Base-by-base conservation (phyloP, 2,113 vertebrate species). In the Callionymus lyra region DNA sequence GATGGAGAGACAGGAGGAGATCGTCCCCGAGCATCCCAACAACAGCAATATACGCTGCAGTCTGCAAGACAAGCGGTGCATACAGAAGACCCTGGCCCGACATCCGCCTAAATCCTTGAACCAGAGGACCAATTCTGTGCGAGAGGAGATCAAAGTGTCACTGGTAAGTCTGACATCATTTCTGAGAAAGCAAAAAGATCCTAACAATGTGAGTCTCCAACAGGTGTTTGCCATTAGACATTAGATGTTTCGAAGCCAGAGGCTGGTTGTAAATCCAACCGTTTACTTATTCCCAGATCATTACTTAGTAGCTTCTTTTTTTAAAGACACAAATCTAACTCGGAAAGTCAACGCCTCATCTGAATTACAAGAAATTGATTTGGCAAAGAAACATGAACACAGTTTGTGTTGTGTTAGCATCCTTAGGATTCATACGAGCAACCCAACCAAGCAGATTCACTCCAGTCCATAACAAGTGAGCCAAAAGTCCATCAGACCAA, bases 31-130 rank as follows among this genome's bases (percentile, higher is more conserved):
- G 5, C 86, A 90, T 46, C 89, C 89, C 5, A 92, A 91, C 80
- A 90, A 87, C 85, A 92, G 87, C 81, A 90, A 92, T 72, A 90
- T 79, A 75, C 90, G 90, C 10, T 95, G 92, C 76, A 88, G 87
- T 34, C 82, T 82, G 38, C 89, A 91, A 0, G 92, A 95, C 80
- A 89, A 88, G 52, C 88, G 86, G 50, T 95, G 92, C 68, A 79
- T 92, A 47, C 91, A 90, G 85, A 93, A 90, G 71, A 82, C 50
- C 6, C 53, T 90, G 85, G 67, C 84, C 60, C 40, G 92, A 78
- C 3, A 91, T 69, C 73, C 67, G 14, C 15, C 74, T 54, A 88
- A 76, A 75, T 88, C 74, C 4, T 87, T 83, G 39, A 93, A 89
- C 67, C 90, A 90, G 83, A 87, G 87, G 46, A 87, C 51, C 61